phyloP scores from a whole-genome alignment of 37 sponge, comb jelly and placozoan genomes.

The Cladorhizidae sp. region DNA sequence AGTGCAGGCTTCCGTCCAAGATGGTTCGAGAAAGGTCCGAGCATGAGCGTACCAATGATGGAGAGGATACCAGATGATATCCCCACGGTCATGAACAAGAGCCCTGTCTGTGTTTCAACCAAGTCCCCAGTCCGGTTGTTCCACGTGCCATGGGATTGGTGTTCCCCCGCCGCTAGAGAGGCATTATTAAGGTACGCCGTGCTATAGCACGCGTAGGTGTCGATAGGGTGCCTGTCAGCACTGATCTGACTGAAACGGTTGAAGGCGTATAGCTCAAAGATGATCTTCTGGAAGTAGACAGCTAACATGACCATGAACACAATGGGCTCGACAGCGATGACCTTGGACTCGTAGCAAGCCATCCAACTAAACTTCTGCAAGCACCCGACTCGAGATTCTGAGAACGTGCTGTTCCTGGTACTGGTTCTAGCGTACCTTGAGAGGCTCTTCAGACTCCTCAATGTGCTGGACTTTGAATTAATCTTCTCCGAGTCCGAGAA shows the following conservation, averaged over 20 bases:
- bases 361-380: slow-evolving; percentile 2
- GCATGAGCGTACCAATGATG: slow-evolving; percentile 32
- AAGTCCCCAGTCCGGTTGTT: slow-evolving; percentile 1
- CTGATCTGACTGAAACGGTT: slow-evolving; percentile 18
- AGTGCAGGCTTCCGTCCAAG: slow-evolving; percentile 54
- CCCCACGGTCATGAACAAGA: slow-evolving; percentile 27
- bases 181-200: background rate
- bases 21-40: slow-evolving; percentile 52
- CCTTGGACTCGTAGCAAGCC: slow-evolving; percentile 9
- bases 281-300: slow-evolving; percentile 24
- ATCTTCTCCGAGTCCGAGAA: background rate
- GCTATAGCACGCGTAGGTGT: background rate
- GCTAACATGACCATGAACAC: slow-evolving; percentile 56
- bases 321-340: slow-evolving; percentile 60
- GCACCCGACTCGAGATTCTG: background rate
- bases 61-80: slow-evolving; percentile 6
- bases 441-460: background rate
- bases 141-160: background rate
- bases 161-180: background rate
- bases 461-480: too few relatives aligned
- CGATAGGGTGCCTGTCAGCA: background rate
- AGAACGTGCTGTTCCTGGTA: background rate
- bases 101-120: slow-evolving; percentile 25
- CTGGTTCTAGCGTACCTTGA: background rate
- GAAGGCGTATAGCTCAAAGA: slow-evolving; percentile 62